phyloP scores from a whole-genome alignment of 2,797 vertebrate genomes.

The Sarcophilus harrisii region DNA sequence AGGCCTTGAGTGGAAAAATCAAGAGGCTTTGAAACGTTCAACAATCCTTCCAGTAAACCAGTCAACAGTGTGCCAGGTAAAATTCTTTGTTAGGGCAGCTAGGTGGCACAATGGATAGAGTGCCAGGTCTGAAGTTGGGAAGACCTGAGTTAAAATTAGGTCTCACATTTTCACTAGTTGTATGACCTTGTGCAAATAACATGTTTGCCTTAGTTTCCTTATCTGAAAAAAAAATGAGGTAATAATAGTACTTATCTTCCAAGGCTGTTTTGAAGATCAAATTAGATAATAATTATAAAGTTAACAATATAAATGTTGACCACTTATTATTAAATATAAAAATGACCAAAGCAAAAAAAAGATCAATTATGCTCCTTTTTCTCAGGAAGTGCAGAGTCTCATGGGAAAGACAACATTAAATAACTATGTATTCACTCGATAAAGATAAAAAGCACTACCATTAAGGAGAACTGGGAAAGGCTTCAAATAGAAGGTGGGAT shows the following conservation, averaged over 20 bases:
- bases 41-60: neutral
- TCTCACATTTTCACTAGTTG: neutral
- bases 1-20: neutral
- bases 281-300: neutral
- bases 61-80: neutral
- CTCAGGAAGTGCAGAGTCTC: neutral
- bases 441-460: neutral
- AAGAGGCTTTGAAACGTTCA: neutral
- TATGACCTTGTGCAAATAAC: neutral
- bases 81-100: neutral
- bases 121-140: neutral
- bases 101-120: neutral
- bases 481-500: neutral
- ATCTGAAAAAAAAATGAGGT: neutral
- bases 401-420: neutral
- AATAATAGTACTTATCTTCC: neutral
- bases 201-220: neutral
- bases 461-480: neutral
- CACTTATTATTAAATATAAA: neutral
- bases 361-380: neutral
- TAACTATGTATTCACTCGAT: neutral
- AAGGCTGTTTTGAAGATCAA: neutral
- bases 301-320: neutral
- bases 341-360: neutral
- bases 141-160: neutral